Base-by-base conservation (phyloP, 2,888 invertebrate species). In the Hypomecis punctinalis region DNA sequence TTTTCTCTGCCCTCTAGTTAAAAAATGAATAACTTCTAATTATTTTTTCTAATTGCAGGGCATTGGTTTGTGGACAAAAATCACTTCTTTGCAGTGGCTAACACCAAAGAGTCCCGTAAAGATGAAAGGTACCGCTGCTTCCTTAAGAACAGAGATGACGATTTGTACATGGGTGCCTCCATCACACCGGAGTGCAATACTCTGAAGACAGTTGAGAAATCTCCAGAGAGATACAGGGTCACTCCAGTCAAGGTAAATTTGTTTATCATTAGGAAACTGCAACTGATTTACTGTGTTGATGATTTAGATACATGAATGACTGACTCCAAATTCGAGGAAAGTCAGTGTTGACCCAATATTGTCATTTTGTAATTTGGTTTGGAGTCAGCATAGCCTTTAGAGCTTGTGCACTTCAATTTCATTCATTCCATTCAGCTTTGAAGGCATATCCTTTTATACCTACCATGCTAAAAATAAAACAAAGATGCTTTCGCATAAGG, bases 51-150 rank as follows among this genome's bases (percentile, higher is more conserved):
- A 43, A 39, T 82, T 83, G 43, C 66, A 93, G 93, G 98, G 0
- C 98, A 98, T 93, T 98, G 98, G 98, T 98, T 98, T 88, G 96
- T 98, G 36, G 97, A 96, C 10, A 98, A 98, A 82, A 98, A 99
- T 89, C 98, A 98, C 80, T 99, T 97, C 86, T 98, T 99, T 88
- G 99, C 98, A 60, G 98, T 99, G n/a, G 98, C 98, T 6, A 99
- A 99, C 82, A 98, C 98, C 0, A 98, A 98, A 78, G 98, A 99
- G 86, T 98, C 98, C 6, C 95, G 98, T 76, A 97, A 97, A 85
- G 98, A 99, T 86, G 98, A 99, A 84, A 97, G 97, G 80, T 99
- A 98, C 84, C 94, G 99, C 46, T 99, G 99, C 83, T 98, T 99
- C 86, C 91, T 98, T 52, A 97, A 97, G 82, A 98, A 98, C 94